Base-by-base conservation (phyloP, 2,888 invertebrate genomes). In the Erpobdella octoculata region DNA sequence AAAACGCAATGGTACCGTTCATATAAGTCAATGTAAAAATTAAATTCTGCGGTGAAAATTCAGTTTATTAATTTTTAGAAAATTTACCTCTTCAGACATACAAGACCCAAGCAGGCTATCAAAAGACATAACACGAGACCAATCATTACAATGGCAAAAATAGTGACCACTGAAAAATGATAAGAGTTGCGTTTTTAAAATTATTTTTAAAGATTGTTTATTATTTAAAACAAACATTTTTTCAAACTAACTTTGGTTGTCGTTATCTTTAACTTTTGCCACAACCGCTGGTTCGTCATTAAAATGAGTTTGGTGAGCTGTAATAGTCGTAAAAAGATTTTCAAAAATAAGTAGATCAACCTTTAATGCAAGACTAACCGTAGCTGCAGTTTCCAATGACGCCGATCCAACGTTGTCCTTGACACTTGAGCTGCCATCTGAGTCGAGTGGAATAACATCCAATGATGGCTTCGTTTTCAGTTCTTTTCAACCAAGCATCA, bases 381-480 rank as follows among this genome's bases (percentile, higher is more conserved):
- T 62, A 35, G n/a, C 62, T 62, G 36, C 74, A 74, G 71, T 74
- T 74, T 6, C 72, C 71, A 33, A 71, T 41, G 69, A 70, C 70
- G 12, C 74, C 74, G 25, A 66, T 67, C 74, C 74, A 74, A 41
- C 66, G 62, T 66, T 72, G 70, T 33, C 69, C 71, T 6, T 70
- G 67, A 35, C 74, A 74, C 38, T 64, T 59, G 33, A 74, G 59
- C 12, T 67, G 70, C 74, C 74, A 74, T 46, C 70, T 66, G 35
- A 72, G 48, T 33, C 64, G 67, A 41, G 59, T 66, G 37, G 69
- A 38, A 59, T 72, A 65, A 53, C 74, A 74, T 21, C 74, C 71
- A 12, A 74, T 72, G 28, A 59, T 59, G 38, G 74, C 74, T 58
- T 69, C 69, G 48, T 71, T 66, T 58, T 67, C 70, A 25, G 72